These are phyloP conservation scores for Drosophila ambigua DNA, from an alignment of 1,140 invertebrate species.

Conservation along the genomic window DNA sequence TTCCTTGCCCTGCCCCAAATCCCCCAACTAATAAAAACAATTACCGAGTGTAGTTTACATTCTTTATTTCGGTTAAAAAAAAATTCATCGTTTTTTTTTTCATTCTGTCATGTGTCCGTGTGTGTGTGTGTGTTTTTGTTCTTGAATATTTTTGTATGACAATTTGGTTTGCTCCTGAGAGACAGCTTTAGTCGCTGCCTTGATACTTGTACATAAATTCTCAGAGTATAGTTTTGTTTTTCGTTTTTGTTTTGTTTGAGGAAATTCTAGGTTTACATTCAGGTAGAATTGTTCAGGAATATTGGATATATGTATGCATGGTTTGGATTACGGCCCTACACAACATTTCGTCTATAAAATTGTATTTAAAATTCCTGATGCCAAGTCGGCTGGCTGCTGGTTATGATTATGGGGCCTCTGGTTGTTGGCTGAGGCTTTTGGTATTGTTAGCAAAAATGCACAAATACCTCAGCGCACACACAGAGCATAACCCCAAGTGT, in stretches of 20 bases:
- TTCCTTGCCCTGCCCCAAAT: not conserved
- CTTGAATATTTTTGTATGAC: conserved; percentile 23
- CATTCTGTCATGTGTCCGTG: conserved; percentile 37
- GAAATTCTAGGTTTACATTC: not conserved
- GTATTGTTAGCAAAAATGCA: conserved; percentile 45
- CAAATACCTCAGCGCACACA: conserved; percentile 30
- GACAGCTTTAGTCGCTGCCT: too few species aligned
- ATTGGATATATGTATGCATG: not conserved
- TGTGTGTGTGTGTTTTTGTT: conserved; percentile 7
- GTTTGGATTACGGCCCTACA: not conserved
- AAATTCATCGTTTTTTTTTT: conserved; percentile 48
- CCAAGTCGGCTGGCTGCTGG: conserved; percentile 1
- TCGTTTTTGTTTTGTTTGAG: not conserved
- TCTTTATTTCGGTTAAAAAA: conserved; percentile 80
- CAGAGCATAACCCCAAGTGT: not conserved
- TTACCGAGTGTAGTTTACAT: conserved; percentile 65
- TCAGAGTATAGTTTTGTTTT: not conserved
- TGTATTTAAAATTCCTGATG: conserved; percentile 25
- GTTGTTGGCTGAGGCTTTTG: not conserved
- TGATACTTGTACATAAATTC: too few species aligned
- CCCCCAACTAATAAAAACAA: conserved; percentile 1
- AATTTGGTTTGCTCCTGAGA: conserved; percentile 22
- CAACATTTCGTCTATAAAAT: conserved; percentile 37
- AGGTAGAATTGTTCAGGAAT: too few species aligned
- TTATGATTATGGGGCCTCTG: conserved; percentile 1